Evolutionary conservation across 2,113 vertebrate species (phyloP), one percentile per base, ranked within the genome.

Genomic region (Ramphastos sulfuratus): DNA sequence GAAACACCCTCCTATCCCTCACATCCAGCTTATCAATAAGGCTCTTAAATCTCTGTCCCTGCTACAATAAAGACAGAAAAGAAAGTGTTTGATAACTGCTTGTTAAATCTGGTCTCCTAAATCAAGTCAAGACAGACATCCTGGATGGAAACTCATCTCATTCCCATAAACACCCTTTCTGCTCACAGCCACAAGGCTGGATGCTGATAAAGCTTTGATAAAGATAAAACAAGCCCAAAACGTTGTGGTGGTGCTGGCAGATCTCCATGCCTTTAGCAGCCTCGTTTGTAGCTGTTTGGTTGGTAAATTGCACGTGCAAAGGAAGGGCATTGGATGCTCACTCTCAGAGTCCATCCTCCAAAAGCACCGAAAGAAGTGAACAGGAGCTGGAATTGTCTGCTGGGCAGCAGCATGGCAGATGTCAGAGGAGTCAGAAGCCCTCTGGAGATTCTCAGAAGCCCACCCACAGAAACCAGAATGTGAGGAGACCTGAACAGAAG

Each of bases 41-140:
- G 46, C 65, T 56, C 69, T 90, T 94, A 82, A 94, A 91, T 95
- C 86, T 96, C 65, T 92, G 35, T 60, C 74, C 25, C 5, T 46
- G 69, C 18, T 89, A 55, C 21, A 21, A 54, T 89, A 94, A 95
- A 96, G 91, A 27, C 37, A 64, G 58, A 75, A 4, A 56, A 46
- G 18, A 83, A 70, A 65, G n/a, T 52, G 21, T 87, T 90, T 91
- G 90, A 59, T 85, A 91, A 33, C 67, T 10, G 6, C 71, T 80
- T 65, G 66, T 87, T 75, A 74, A 94, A 82, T 56, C 50, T 71
- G 21, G 4, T 81, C 31, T 75, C 25, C 35, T 95, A 94, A 92
- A 85, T 92, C 78, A 81, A 76, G 13, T 70, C 28, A 85, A 66
- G 30, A 75, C 50, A 60, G 79, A 25, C 56, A 65, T 16, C 35